Conservation (phyloP, 1,140 invertebrate genomes). For the Aphaenogaster rudis region DNA sequence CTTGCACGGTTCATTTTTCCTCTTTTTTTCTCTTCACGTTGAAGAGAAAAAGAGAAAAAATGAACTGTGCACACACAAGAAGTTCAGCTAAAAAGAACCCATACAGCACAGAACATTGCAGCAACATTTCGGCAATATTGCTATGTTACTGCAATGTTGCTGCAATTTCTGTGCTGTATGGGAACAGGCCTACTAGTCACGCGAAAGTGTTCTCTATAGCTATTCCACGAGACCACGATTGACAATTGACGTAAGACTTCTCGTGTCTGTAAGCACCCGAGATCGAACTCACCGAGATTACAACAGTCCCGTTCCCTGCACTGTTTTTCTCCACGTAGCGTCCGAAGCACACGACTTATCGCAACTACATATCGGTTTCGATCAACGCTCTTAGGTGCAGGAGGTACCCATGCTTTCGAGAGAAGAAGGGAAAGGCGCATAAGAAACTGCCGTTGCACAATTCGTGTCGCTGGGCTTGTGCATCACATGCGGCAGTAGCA, state of each 20-base stretch:
- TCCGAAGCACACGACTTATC: neutral
- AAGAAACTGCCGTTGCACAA: neutral
- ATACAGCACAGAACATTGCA: too few species aligned
- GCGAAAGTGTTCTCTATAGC: neutral
- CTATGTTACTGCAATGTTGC: too few species aligned
- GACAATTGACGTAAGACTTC: constrained; percentile 11
- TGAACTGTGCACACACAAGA: too few species aligned
- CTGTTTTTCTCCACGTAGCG: neutral
- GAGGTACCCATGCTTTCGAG: neutral
- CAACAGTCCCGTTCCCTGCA: neutral
- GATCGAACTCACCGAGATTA: neutral
- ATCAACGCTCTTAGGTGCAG: neutral
- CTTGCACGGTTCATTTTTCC: too few species aligned
- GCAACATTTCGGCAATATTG: too few species aligned
- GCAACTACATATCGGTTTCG: neutral
- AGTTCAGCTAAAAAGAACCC: too few species aligned
- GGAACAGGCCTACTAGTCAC: neutral
- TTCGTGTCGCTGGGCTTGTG: neutral
- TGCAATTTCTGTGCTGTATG: too few species aligned
- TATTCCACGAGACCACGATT: neutral
- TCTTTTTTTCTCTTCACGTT: too few species aligned
- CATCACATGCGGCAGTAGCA: neutral
- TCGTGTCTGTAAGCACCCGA: neutral
- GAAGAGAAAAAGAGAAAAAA: too few species aligned
- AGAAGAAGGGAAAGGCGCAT: neutral